Conservation (phyloP, 2,797 vertebrate species). For the Acrossocheilus fasciatus region DNA sequence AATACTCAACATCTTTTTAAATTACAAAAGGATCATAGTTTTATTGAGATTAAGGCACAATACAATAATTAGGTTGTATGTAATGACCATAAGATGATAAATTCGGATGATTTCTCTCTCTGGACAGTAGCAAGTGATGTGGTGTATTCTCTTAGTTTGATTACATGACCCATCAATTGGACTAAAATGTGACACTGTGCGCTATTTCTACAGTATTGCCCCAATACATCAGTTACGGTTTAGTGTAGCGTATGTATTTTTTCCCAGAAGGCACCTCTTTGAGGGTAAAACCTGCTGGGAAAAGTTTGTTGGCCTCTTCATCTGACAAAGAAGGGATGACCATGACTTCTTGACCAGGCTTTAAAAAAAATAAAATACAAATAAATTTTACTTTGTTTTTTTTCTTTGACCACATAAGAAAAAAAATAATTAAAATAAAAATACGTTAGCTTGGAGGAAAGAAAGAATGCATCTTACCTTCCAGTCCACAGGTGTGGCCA, state of each 20-base stretch:
- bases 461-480: constrained; percentile 79
- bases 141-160: no score
- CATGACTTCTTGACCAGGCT: constrained; percentile 91
- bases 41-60: constrained; percentile 66
- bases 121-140: background rate
- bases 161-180: background rate
- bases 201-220: background rate
- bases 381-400: constrained; percentile 44
- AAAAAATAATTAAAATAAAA: background rate
- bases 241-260: constrained; percentile 93
- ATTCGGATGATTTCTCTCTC: background rate
- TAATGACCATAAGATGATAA: background rate
- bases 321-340: constrained; percentile 90
- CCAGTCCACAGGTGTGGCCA: constrained; percentile 96
- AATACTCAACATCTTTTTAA: background rate
- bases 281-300: constrained; percentile 88
- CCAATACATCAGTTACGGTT: constrained; percentile 73
- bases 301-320: constrained; percentile 86
- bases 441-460: background rate
- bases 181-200: background rate
- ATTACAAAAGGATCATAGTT: constrained; percentile 43
- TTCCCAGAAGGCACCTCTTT: constrained; percentile 93
- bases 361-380: background rate
- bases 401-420: background rate
- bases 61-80: constrained; percentile 4